phyloP scores from a whole-genome alignment of 2,797 vertebrate species.

The Eutrigla gurnardus region DNA sequence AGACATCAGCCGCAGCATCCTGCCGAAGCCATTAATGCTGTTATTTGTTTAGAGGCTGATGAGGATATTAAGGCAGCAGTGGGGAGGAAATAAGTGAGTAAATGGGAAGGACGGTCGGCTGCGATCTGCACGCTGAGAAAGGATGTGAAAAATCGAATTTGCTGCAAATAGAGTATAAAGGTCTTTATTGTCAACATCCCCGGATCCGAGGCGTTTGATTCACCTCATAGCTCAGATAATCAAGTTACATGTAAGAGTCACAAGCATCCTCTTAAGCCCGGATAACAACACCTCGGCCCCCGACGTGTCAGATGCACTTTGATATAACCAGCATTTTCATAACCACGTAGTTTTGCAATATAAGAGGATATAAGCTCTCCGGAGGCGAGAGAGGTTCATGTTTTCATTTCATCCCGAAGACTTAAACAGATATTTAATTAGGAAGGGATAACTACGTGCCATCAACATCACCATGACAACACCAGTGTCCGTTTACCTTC shows the following conservation, averaged over 20 bases:
- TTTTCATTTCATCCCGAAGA: neutral
- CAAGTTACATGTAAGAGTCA: constrained; percentile 26
- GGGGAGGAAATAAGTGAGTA: constrained; percentile 42
- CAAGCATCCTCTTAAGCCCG: constrained; percentile 20
- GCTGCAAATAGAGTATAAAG: constrained; percentile 21
- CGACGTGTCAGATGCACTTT: neutral
- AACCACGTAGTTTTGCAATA: neutral
- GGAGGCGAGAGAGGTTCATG: neutral
- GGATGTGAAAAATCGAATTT: constrained; percentile 44
- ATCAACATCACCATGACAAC: neutral
- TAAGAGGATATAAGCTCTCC: neutral
- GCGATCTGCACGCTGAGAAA: constrained; percentile 31
- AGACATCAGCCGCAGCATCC: constrained; percentile 10
- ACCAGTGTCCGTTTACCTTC: neutral
- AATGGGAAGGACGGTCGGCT: constrained; percentile 51
- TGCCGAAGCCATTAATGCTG: constrained; percentile 19
- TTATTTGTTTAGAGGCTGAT: constrained; percentile 53
- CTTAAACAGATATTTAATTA: neutral
- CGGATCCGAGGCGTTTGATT: constrained; percentile 30
- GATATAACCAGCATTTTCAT: constrained; percentile 9
- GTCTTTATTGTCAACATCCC: constrained; percentile 33
- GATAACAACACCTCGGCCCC: neutral
- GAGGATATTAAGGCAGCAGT: constrained; percentile 48
- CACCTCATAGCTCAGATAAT: constrained; percentile 28
- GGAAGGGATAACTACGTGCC: neutral